Conservation (phyloP, 2,888 invertebrate species). For the Blastobasis lacticolella region DNA sequence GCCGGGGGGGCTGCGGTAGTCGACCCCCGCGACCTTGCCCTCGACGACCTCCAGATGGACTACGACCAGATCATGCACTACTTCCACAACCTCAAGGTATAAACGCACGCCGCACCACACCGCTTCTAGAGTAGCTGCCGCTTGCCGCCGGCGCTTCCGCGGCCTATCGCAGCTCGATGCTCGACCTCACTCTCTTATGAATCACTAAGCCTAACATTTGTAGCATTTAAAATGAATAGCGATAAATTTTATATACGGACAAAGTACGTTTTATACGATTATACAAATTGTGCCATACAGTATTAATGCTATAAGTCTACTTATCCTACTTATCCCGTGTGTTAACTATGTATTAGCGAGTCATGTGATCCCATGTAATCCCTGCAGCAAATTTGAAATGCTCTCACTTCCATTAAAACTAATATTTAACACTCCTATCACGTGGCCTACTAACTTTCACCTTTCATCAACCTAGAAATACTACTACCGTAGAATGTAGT, state of each 20-base stretch:
- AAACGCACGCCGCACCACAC: constrained; percentile 53
- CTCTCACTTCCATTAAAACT: constrained; percentile 23
- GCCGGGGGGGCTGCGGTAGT: constrained; percentile 53
- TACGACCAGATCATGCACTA: constrained; percentile 99
- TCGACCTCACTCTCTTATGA: constrained; percentile 61
- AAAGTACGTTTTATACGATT: constrained; percentile 59
- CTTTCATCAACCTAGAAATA: constrained; percentile 45
- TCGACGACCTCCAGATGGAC: constrained; percentile 94
- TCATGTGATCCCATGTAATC: constrained; percentile 21
- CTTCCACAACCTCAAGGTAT: constrained; percentile 97
- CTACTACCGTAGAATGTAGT: constrained; percentile 55
- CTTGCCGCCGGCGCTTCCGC: constrained; percentile 41
- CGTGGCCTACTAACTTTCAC: constrained; percentile 37
- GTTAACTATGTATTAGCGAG: constrained; percentile 24
- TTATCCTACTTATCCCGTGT: no score
- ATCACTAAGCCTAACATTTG: constrained; percentile 64
- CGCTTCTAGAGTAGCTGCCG: constrained; percentile 66
- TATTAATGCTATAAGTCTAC: constrained; percentile 35
- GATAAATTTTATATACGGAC: constrained; percentile 58
- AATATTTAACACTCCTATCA: constrained; percentile 38
- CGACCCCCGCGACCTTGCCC: constrained; percentile 79
- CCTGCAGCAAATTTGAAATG: constrained; percentile 32
- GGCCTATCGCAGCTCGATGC: constrained; percentile 40
- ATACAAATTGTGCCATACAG: constrained; percentile 55
- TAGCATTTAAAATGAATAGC: constrained; percentile 61